Evolutionary conservation across 2,797 vertebrate species (phyloP), one percentile per base, ranked within the genome.

Genomic region (Tamandua tetradactyla): DNA sequence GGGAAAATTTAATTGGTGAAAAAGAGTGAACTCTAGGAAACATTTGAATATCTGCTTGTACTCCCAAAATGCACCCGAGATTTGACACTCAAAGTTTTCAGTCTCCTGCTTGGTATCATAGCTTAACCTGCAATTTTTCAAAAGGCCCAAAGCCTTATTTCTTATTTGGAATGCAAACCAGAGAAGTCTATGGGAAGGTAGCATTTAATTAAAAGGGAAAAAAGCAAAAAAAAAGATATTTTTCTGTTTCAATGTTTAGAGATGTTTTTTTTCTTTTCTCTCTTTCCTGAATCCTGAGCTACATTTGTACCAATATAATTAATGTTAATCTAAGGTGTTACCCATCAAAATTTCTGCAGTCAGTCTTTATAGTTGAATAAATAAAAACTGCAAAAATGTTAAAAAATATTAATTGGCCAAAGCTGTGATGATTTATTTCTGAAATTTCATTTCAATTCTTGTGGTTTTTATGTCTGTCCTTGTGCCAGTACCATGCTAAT

Each of bases 271-370:
- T 78, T 82, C 66, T 22, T 9, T 92, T 55, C 49, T 25, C 66
- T 91, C 87, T 84, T 89, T 72, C 47, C 94, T 86, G 83, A 89
- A 93, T 95, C 64, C 64, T 90, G 76, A 97, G 91, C 89, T 92
- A 97, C 96, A 96, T 96, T 96, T 97, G 92, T 94, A 97, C 94
- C 91, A 94, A 72, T 96, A 95, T 95, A 96, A 97, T 97, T 97
- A 97, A 80, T 93, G 92, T 97, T 97, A 94, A 97, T 94, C 83
- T 93, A 92, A 94, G 91, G 75, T 95, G 94, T 94, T 89, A 81
- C 79, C 81, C 59, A 79, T 85, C 66, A 62, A 80, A 93, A 95
- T 95, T 87, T 96, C 92, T 84, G 11, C 92, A 20, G 20, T 52
- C 49, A 52, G 49, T 95, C 96, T 97, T 96, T 95, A 96, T 92